Evolutionary conservation across 2,888 invertebrate genomes (phyloP), one percentile per base, ranked within the genome.

Genomic region (Aporophyla lueneburgensis): DNA sequence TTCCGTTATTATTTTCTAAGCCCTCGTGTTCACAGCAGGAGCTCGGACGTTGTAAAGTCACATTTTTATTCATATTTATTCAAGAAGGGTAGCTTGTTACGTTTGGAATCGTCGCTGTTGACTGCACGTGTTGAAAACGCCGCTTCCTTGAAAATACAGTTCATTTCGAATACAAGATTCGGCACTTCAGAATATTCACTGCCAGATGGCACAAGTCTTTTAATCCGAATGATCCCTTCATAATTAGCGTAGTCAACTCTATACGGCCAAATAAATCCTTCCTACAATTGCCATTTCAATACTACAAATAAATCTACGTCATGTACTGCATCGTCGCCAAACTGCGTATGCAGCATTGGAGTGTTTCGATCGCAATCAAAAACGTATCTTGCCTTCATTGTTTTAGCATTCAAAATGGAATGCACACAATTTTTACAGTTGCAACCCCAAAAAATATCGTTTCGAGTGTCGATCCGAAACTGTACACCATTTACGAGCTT

Each of bases 401-500:
- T 81, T 86, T 80, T 86, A 87, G 68, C 83, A 81, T 81, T 73
- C 85, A 87, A 83, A 86, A 81, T 83, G 70, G 88, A 88, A 88
- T 85, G 78, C 46, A 78, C 61, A 80, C 51, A 72, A 70, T 83
- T 88, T 88, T 74, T 88, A 84, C 78, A 85, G 88, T 89, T 92
- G 91, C 93, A 93, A 94, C 95, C 95, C 96, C 94, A 94, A 95
- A 96, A 95, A 95, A 95, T 88, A 93, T 93, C 92, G 93, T 94
- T 94, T 93, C 90, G 94, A 95, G 95, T 96, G 95, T 95, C 95
- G 95, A 95, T 95, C 91, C 93, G 94, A 94, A 93, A 93, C 93
- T 93, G 95, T 95, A 94, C 91, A 95, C 96, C 95, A 96, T 96
- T 96, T 96, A 96, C 95, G 93, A 92, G 94, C 92, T 94, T 96